A percentile compares a stretch with the other conserved stretches of the same genome.
phyloP scores from a whole-genome alignment of 2,888 invertebrate species.

The Sepioteuthis lessoniana region DNA sequence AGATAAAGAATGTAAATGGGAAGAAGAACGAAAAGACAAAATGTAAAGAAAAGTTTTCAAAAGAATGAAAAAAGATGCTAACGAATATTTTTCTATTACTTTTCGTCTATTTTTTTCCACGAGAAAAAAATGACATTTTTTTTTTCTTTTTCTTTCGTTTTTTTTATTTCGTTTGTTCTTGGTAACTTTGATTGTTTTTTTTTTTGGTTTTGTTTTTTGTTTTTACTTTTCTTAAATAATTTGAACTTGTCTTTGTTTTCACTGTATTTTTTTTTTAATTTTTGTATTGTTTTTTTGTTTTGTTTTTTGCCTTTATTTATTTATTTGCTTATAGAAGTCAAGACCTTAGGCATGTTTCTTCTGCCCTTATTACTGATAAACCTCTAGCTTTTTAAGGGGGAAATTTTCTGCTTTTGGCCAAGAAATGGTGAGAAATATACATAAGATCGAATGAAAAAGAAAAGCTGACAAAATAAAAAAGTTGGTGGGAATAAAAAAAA shows the following conservation, averaged over 20 bases:
- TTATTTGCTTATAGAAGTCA: not conserved
- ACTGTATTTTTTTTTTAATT: not conserved
- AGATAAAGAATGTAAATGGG: not conserved
- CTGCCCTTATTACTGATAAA: not conserved
- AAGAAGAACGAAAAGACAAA: constrained; percentile 33
- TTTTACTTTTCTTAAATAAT: constrained; percentile 14
- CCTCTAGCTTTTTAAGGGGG: not conserved
- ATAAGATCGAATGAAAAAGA: not conserved
- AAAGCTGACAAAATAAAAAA: not conserved
- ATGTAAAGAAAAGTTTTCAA: not conserved
- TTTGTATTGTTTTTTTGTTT: not conserved
- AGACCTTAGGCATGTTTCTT: constrained; percentile 5
- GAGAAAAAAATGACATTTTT: not conserved
- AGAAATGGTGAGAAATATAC: not conserved
- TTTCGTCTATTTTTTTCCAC: not conserved
- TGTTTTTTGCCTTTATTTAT: not conserved
- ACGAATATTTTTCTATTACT: not conserved
- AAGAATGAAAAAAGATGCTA: not conserved
- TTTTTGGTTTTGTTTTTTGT: not conserved
- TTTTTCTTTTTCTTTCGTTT: not conserved
- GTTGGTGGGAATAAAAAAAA: no score
- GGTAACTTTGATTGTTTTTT: not conserved
- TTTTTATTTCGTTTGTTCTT: not conserved
- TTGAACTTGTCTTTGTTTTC: not conserved
- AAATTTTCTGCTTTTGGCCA: not conserved